Evolutionary conservation across 2,888 invertebrate genomes (phyloP), one percentile per base, ranked within the genome.

Genomic region (Coecobrya sp.): DNA sequence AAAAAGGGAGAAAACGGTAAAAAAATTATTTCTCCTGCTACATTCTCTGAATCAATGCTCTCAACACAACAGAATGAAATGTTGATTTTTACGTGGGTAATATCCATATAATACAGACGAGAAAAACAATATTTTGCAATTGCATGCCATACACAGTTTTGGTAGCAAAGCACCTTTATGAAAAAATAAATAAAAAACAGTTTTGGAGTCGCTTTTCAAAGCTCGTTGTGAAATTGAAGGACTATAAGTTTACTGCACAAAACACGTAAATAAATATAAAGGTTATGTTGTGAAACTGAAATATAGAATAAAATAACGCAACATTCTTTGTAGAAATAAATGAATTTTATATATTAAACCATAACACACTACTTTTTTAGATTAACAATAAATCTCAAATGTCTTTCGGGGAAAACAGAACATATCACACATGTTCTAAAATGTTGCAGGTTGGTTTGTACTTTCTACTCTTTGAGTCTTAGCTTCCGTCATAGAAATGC

Each of bases 21-120:
- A 25, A 76, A 45, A 73, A 73, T 55, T 49, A 81, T 68, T 45
- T 87, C 19, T 45, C 81, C 55, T 30, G 0, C 27, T 55, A 0
- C 62, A 7, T 16, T 22, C 19, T 84, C 13, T 11, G 62, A 70
- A 25, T 73, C 73, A 42, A 55, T 49, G 49, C 49, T 79, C 45
- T 52, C 49, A 79, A 45, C 70, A 86, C 10, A 87, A 55, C 30
- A 11, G 42, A 76, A 87, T 79, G 79, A 62, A 84, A 84, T 45
- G 52, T 19, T 52, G 73, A 49, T 59, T 79, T n/a, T 87, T 36
- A 84, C 62, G 59, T 84, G 62, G 62, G 62, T 79, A 87, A 87
- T 87, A 87, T 79, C 87, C 42, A 87, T 87, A 62, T 16, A 86
- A 73, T 52, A 52, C 86, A 86, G 86, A 30, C 70, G 30, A 52